Evolutionary conservation across 2,888 invertebrate species (phyloP).

Genomic region (Lissonota sp.): DNA sequence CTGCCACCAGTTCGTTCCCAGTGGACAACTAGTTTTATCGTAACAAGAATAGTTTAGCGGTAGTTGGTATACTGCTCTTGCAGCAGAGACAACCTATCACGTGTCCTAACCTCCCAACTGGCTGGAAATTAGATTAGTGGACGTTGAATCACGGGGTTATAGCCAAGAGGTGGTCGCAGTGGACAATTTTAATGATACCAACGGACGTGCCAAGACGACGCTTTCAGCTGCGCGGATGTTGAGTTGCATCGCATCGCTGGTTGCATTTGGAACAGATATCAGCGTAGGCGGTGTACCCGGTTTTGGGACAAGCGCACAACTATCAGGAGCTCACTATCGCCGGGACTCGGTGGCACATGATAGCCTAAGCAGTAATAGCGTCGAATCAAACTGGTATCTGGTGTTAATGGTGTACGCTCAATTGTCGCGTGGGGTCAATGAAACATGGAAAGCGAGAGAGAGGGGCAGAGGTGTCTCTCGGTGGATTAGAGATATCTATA

Average conservation of each 20-base stretch:
- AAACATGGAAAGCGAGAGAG: background rate
- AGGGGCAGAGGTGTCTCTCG: conserved; percentile 15
- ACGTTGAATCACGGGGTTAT: conserved; percentile 48
- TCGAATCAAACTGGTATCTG: conserved; percentile 39
- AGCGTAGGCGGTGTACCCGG: conserved; percentile 16
- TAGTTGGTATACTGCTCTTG: conserved; percentile 18
- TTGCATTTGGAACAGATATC: conserved; percentile 28
- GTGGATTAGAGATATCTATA: conserved; percentile 19
- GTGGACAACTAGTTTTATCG: background rate
- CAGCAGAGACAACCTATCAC: conserved; percentile 51
- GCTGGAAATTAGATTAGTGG: conserved; percentile 66
- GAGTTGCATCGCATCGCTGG: background rate
- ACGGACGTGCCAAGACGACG: conserved; percentile 35
- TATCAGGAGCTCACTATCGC: conserved; percentile 10
- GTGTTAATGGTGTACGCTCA: conserved; percentile 41
- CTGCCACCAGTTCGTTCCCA: background rate
- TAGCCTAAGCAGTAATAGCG: conserved; percentile 19
- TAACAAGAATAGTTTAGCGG: background rate
- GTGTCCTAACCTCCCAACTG: conserved; percentile 56
- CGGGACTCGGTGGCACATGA: background rate
- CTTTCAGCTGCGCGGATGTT: background rate
- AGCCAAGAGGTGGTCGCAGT: background rate
- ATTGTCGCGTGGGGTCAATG: conserved; percentile 40
- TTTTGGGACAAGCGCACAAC: background rate
- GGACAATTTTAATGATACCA: conserved; percentile 62